These are phyloP conservation scores for Borostomias antarcticus DNA, from an alignment of 2,797 vertebrate species.

Conservation along the genomic window DNA sequence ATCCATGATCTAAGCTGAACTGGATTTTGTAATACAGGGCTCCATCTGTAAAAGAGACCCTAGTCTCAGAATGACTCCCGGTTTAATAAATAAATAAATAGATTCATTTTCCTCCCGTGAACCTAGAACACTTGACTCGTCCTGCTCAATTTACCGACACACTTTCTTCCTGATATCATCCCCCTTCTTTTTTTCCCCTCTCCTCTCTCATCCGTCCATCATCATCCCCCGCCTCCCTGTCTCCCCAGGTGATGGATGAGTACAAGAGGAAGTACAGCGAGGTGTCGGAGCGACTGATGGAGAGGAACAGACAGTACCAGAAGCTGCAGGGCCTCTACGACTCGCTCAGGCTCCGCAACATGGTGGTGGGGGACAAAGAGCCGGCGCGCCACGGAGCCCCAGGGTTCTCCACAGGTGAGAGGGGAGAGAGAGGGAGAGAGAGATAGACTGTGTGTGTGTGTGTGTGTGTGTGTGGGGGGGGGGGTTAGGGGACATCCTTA, in stretches of 20 bases:
- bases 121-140: too few species aligned
- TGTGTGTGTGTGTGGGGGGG: too few species aligned
- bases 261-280: constrained; percentile 91
- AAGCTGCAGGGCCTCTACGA: constrained; percentile 89
- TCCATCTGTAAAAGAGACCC: too few species aligned
- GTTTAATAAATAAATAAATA: too few species aligned
- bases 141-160: not conserved
- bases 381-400: constrained; percentile 25
- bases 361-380: constrained; percentile 74
- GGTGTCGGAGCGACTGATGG: constrained; percentile 88
- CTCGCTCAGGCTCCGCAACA: constrained; percentile 81
- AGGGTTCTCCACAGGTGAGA: constrained; percentile 50
- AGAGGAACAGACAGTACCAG: constrained; percentile 89
- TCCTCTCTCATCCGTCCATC: not conserved
- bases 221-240: not conserved
- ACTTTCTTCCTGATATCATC: too few species aligned
- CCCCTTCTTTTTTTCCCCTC: not conserved
- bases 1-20: too few species aligned
- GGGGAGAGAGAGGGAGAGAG: constrained; percentile 44
- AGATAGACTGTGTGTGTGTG: not conserved
- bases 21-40: too few species aligned
- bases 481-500: not conserved
- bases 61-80: too few species aligned
- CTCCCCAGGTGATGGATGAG: constrained; percentile 84
- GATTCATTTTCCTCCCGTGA: too few species aligned